Percentiles rank a stretch among this genome's conserved stretches.
Conservation (phyloP, 2,113 vertebrate genomes). For the Rhodinocichla rosea region DNA sequence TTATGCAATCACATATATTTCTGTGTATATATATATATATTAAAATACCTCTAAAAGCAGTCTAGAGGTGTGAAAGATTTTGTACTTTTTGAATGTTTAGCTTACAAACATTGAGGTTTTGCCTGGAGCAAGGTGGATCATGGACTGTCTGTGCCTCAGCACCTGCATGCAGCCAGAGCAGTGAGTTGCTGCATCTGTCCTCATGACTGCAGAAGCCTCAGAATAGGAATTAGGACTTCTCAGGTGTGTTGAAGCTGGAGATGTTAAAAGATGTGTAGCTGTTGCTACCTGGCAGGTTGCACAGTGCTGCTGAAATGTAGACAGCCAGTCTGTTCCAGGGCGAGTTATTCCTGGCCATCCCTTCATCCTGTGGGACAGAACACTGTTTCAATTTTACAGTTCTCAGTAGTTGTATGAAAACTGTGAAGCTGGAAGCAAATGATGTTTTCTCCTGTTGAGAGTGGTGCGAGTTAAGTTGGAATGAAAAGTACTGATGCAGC, state of each 20-base stretch:
- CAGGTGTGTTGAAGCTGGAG: background rate
- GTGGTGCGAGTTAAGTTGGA: background rate
- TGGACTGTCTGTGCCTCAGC: background rate
- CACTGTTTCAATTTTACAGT: background rate
- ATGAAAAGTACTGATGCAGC: background rate
- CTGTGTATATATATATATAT: fast-evolving
- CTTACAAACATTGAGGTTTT: background rate
- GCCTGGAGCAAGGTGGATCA: background rate
- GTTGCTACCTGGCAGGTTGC: background rate
- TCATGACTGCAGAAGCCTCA: background rate
- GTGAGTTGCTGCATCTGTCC: background rate
- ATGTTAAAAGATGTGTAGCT: background rate
- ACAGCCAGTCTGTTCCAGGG: background rate
- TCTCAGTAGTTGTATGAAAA: background rate
- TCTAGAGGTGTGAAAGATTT: background rate
- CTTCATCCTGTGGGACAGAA: background rate
- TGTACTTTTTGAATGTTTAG: background rate
- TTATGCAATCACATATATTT: background rate
- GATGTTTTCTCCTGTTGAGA: background rate
- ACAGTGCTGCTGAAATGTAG: background rate
- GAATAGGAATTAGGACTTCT: background rate
- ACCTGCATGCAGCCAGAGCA: background rate
- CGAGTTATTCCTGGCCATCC: background rate
- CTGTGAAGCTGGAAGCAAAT: background rate
- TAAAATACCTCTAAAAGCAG: background rate